Evolutionary conservation across 2,888 invertebrate species (phyloP).

Genomic region (Caenorhabditis afra): DNA sequence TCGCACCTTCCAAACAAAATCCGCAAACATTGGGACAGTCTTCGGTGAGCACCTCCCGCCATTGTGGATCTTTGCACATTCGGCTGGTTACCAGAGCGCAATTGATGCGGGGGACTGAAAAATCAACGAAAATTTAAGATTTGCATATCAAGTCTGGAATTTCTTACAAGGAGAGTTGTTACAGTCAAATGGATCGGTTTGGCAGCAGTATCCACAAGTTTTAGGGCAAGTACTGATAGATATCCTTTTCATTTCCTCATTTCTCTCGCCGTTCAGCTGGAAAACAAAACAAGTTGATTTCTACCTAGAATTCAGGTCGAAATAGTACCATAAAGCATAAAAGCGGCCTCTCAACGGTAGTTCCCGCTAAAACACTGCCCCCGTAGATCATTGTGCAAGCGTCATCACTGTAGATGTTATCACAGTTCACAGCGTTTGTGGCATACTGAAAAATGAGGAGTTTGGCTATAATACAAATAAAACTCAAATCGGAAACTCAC

Average conservation of each 20-base stretch:
- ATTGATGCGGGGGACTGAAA: conserved; percentile 61
- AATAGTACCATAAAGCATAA: conserved; percentile 46
- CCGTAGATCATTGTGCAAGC: conserved; percentile 61
- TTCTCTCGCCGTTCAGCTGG: conserved; percentile 53
- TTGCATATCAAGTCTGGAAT: too few relatives aligned
- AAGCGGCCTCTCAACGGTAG: conserved; percentile 39
- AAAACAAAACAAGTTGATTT: neutral
- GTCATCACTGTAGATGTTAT: conserved; percentile 61
- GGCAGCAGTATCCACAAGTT: conserved; percentile 64
- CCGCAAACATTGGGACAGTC: conserved; percentile 67
- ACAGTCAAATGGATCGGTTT: conserved; percentile 57
- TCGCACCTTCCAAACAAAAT: conserved; percentile 57
- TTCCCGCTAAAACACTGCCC: conserved; percentile 43
- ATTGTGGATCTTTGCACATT: conserved; percentile 63
- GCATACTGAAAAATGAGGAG: conserved; percentile 50
- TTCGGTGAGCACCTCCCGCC: conserved; percentile 57
- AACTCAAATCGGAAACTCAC: too few relatives aligned
- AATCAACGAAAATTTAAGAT: too few relatives aligned
- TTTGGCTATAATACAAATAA: too few relatives aligned
- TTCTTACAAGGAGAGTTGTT: conserved; percentile 57
- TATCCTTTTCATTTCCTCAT: conserved; percentile 55
- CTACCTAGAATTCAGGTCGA: neutral
- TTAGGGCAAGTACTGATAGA: conserved; percentile 59
- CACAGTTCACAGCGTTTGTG: conserved; percentile 59
- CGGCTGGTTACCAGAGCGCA: conserved; percentile 54